phyloP scores from a whole-genome alignment of 1,140 invertebrate species.

The Zaprionus vittiger region DNA sequence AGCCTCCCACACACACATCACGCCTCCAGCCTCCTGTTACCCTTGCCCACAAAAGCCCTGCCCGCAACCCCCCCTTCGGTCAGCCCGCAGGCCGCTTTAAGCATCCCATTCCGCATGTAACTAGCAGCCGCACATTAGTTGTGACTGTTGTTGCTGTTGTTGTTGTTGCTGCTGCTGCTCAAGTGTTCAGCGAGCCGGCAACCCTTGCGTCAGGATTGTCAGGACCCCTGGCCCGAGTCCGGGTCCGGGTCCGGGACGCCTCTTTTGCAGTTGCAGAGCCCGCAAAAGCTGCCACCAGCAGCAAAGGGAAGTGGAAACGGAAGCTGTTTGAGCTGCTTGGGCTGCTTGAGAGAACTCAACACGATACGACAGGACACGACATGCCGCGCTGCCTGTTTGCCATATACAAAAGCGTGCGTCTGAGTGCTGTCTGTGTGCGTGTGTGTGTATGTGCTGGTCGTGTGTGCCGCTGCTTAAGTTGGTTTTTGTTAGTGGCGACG shows the following conservation, averaged over 20 bases:
- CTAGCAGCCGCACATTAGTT: slow-evolving; percentile 33
- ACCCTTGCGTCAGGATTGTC: slow-evolving; percentile 38
- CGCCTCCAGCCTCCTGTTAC: neutral
- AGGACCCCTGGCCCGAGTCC: slow-evolving; percentile 18
- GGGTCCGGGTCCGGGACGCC: neutral
- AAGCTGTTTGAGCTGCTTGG: slow-evolving; percentile 72
- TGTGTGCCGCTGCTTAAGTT: slow-evolving; percentile 7
- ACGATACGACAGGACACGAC: slow-evolving; percentile 33
- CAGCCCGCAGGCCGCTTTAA: neutral
- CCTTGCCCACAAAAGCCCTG: neutral
- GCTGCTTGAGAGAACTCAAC: slow-evolving; percentile 44
- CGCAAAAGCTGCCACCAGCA: neutral
- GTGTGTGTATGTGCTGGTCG: neutral
- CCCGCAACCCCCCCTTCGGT: neutral
- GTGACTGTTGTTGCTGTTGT: slow-evolving; percentile 23
- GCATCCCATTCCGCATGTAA: slow-evolving; percentile 32
- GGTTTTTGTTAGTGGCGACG: slow-evolving; percentile 26
- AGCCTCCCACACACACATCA: neutral
- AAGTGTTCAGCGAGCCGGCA: slow-evolving; percentile 69
- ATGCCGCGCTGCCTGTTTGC: slow-evolving; percentile 1
- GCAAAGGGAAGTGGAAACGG: slow-evolving; percentile 64
- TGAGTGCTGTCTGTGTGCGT: slow-evolving; percentile 8
- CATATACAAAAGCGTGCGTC: neutral
- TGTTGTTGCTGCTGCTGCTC: slow-evolving; percentile 45
- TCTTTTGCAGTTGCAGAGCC: neutral